phyloP scores from a whole-genome alignment of 2,888 invertebrate species.

The Limnephilus marmoratus region DNA sequence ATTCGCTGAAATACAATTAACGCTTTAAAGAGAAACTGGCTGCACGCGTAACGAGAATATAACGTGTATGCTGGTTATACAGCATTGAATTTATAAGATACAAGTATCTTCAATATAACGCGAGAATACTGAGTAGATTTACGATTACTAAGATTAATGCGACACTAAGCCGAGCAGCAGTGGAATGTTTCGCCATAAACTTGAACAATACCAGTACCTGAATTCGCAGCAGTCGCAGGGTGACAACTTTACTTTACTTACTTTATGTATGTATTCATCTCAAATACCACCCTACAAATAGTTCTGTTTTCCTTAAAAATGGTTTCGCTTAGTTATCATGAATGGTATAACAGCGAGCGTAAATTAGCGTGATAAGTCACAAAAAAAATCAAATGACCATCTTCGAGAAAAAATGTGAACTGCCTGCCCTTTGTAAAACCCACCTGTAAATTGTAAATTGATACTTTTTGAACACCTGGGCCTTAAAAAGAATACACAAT shows the following conservation, averaged over 20 bases:
- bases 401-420: background rate
- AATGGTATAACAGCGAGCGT: background rate
- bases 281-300: background rate
- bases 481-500: no score
- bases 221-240: background rate
- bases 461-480: background rate
- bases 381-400: background rate
- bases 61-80: background rate
- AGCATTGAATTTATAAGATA: background rate
- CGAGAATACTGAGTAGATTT: slow-evolving; percentile 1
- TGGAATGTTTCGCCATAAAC: background rate
- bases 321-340: no score
- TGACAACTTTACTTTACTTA: background rate
- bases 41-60: background rate
- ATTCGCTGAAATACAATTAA: slow-evolving; percentile 9
- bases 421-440: background rate
- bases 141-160: background rate
- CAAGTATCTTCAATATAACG: background rate
- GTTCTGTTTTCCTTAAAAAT: background rate
- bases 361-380: no score
- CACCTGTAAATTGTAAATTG: background rate
- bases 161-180: background rate
- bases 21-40: slow-evolving; percentile 12
- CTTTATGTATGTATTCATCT: background rate
- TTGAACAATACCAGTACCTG: background rate